Evolutionary conservation across 2,888 invertebrate genomes (phyloP), one percentile per base, ranked within the genome.

Genomic region (Eristalis intricaria): DNA sequence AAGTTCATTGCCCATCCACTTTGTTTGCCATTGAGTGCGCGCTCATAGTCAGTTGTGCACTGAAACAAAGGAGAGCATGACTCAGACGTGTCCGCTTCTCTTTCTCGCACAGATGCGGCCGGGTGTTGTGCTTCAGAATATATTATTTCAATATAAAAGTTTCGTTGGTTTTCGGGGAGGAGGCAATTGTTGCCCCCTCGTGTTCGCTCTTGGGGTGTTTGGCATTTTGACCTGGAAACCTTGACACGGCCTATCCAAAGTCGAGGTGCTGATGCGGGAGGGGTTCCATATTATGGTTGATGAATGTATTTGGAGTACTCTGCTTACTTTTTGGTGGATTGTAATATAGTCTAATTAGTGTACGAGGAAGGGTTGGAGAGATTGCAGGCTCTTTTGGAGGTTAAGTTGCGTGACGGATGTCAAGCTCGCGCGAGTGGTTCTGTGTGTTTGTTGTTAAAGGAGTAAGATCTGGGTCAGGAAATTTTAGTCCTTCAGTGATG

Each of bases 61-160:
- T 63, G 11, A 75, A 79, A 71, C 70, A 84, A 80, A 76, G 71
- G 80, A 71, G 38, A 71, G 38, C 56, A 65, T 84, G 84, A 84
- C 76, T 84, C 70, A 79, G 66, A 40, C 29, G 58, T 23, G 43
- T 35, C 32, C 61, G 40, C 26, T 64, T 40, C 58, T 63, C 38
- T 29, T 58, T 35, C n/a, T 60, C n/a, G 5, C 23, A 40, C 29
- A 35, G 8, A 40, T 68, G 63, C 26, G 1, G 2, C 7, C 0
- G 32, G 43, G 35, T 22, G 32, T 23, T 69, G 43, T n/a, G 22
- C 50, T 19, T 50, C 19, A 8, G 19, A 50, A 19, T 38, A 38
- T 38, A 13, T 38, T 38, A 13, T 50, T 50, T n/a, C 19, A 19
- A 50, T 50, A 50, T 50, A 50, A 50, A 50, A 50, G 50, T 50